Percentiles rank a stretch among this genome's conserved stretches.
phyloP scores from a whole-genome alignment of 2,888 invertebrate species.

The Hartigia nigra region DNA sequence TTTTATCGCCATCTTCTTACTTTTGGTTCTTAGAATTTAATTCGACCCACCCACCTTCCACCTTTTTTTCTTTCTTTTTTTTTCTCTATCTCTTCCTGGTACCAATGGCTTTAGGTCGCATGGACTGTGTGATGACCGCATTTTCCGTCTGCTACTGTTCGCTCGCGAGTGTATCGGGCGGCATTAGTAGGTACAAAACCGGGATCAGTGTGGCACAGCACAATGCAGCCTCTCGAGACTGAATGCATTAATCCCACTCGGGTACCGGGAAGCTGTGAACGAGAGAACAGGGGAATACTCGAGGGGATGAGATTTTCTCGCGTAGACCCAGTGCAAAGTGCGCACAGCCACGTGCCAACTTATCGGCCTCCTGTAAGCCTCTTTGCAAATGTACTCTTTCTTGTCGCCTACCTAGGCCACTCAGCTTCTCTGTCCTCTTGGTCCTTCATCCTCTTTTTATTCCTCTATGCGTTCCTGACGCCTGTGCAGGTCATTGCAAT shows the following conservation, averaged over 20 bases:
- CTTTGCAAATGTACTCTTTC: slow-evolving; percentile 32
- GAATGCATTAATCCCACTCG: slow-evolving; percentile 27
- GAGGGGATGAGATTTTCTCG: slow-evolving; percentile 30
- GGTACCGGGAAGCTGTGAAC: not conserved
- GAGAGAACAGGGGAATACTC: not conserved
- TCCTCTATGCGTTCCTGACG: not conserved
- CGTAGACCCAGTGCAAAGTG: slow-evolving; percentile 23
- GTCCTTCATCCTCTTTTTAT: not conserved
- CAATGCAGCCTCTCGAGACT: slow-evolving; percentile 28
- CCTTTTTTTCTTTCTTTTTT: not conserved
- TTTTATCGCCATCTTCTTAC: not conserved
- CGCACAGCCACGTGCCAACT: slow-evolving; percentile 32
- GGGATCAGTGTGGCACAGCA: slow-evolving; percentile 28
- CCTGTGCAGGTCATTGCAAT: not conserved
- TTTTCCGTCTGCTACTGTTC: not conserved
- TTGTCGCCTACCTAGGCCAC: slow-evolving; percentile 4
- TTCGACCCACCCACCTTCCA: not conserved
- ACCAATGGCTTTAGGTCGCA: not conserved
- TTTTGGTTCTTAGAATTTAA: not conserved
- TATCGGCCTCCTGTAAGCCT: slow-evolving; percentile 38
- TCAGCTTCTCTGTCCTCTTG: not conserved
- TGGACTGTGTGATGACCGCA: not conserved
- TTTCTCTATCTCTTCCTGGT: not conserved
- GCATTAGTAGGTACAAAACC: not conserved
- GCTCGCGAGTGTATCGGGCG: not conserved